Conservation (phyloP, 2,888 invertebrate genomes). For the Glyphotaelius pellucidus region DNA sequence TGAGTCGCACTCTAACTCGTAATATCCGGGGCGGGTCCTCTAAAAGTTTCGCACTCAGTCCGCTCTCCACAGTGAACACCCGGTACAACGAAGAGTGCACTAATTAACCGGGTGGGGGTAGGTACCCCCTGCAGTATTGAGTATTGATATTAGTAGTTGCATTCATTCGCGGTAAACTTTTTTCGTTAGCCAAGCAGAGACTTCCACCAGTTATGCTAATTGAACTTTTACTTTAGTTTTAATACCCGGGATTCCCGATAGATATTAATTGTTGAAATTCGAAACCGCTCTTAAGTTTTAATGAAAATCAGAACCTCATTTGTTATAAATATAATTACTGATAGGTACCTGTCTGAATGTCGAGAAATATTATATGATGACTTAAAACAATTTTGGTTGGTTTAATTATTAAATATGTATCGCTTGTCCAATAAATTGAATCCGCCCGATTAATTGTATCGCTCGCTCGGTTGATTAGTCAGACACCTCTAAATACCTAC, state of each 20-base stretch:
- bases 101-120: conserved; percentile 47
- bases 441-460: no score
- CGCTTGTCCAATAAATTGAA: no score
- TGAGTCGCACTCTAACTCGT: conserved; percentile 54
- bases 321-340: not conserved
- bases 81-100: conserved; percentile 26
- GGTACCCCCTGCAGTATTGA: conserved; percentile 33
- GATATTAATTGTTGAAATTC: not conserved
- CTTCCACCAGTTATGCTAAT: not conserved
- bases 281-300: not conserved
- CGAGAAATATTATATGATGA: no score
- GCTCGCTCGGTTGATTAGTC: no score
- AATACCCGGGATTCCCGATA: not conserved
- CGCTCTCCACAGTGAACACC: conserved; percentile 10
- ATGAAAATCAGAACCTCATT: not conserved
- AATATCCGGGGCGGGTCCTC: conserved; percentile 36
- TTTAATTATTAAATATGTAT: no score
- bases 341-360: no score
- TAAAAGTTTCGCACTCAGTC: conserved; percentile 29
- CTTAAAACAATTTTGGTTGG: no score
- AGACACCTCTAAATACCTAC: no score
- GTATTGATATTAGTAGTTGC: conserved; percentile 35
- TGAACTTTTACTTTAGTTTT: conserved; percentile 18
- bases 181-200: conserved; percentile 11
- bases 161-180: conserved; percentile 5